phyloP scores from a whole-genome alignment of 2,113 vertebrate species.

The Pelusios castaneus region DNA sequence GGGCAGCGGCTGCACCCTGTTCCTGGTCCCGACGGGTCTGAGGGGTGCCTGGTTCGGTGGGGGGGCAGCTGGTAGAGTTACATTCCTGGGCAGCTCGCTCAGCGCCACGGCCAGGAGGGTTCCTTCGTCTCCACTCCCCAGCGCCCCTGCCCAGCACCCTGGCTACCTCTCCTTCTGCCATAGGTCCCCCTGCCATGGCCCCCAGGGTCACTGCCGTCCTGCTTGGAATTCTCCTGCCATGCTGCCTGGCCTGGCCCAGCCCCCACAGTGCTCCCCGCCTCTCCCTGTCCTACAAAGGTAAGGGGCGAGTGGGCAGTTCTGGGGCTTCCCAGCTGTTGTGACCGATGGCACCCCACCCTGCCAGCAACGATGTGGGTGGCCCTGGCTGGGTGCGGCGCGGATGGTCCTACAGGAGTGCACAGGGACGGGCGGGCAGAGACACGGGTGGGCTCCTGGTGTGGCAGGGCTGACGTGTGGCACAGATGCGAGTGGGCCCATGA shows the following conservation, averaged over 20 bases:
- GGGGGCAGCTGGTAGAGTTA: background rate
- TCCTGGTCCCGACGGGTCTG: background rate
- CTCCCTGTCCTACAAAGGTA: conserved; percentile 56
- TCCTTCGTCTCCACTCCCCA: background rate
- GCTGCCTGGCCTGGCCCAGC: background rate
- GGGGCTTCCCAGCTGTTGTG: too few species aligned
- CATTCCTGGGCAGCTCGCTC: background rate
- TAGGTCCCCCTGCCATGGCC: background rate
- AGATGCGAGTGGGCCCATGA: too few species aligned
- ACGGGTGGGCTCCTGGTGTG: too few species aligned
- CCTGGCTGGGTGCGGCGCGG: too few species aligned
- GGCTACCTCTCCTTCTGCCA: background rate
- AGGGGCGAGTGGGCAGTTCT: background rate
- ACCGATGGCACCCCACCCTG: too few species aligned
- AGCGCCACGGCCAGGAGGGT: background rate
- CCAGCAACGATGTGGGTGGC: too few species aligned
- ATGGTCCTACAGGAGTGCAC: too few species aligned
- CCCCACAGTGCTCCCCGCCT: conserved; percentile 14
- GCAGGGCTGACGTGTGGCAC: too few species aligned
- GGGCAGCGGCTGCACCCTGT: background rate
- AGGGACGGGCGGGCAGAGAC: too few species aligned
- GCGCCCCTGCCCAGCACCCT: background rate
- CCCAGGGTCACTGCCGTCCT: background rate
- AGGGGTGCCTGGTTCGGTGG: background rate
- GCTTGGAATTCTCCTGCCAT: background rate